These are phyloP conservation scores for Poliocrania exsul DNA, from an alignment of 2,797 vertebrate species.

Conservation along the genomic window DNA sequence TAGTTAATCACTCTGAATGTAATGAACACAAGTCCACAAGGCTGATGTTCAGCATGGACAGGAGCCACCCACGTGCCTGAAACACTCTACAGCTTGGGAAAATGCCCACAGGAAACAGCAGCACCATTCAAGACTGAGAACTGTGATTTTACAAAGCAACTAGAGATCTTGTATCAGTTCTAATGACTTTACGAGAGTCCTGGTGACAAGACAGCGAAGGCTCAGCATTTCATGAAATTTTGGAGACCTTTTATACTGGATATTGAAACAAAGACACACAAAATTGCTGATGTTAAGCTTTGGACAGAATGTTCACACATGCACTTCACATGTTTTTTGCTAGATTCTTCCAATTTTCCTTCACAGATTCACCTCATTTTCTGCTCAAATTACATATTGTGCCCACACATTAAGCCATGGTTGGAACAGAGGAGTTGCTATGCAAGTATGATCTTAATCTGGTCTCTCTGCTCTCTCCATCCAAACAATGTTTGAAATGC, in stretches of 20 bases:
- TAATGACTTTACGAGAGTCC: background rate
- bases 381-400: background rate
- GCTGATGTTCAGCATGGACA: background rate
- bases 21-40: background rate
- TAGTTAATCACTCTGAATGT: background rate
- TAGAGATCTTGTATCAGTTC: background rate
- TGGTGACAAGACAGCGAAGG: background rate
- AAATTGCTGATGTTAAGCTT: background rate
- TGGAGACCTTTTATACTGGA: background rate
- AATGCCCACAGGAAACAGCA: background rate
- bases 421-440: background rate
- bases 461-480: background rate
- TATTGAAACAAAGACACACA: background rate
- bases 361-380: background rate
- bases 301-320: background rate
- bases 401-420: background rate
- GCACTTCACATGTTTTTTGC: background rate
- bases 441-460: background rate
- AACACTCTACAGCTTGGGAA: background rate
- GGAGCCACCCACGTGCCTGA: background rate
- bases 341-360: background rate
- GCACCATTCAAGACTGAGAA: background rate
- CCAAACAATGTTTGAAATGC: background rate
- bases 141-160: background rate
- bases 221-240: background rate